A percentile compares a stretch with the other conserved stretches of the same genome.
Evolutionary conservation across 2,888 invertebrate species (phyloP).

Genomic region (Cistogaster globosa): DNA sequence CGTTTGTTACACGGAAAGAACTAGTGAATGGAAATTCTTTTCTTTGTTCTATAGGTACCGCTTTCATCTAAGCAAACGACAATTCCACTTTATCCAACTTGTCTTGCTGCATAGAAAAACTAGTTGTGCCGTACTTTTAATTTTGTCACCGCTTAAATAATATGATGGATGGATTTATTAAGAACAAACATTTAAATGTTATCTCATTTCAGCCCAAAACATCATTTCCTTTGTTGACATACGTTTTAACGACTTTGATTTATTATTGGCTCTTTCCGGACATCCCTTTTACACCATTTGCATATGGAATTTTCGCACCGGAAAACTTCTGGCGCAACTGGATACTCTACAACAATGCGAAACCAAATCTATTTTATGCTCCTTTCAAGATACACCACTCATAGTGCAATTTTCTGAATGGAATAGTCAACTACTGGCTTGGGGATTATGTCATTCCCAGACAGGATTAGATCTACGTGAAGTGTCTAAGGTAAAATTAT

Average conservation of each 20-base stretch:
- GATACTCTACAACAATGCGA: slow-evolving; percentile 71
- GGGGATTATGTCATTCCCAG: slow-evolving; percentile 75
- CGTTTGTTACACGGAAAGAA: too few relatives aligned
- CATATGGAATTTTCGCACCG: slow-evolving; percentile 88
- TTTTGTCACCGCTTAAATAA: too few relatives aligned
- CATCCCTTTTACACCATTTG: slow-evolving; percentile 85
- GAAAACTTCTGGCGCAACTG: slow-evolving; percentile 75
- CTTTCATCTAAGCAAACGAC: too few relatives aligned
- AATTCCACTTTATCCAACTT: too few relatives aligned
- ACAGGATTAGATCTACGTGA: slow-evolving; percentile 73
- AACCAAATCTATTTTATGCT: slow-evolving; percentile 42
- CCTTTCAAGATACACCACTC: slow-evolving; percentile 72
- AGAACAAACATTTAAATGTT: not conserved
- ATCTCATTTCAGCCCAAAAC: slow-evolving; percentile 30
- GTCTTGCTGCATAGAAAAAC: too few relatives aligned
- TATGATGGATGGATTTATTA: too few relatives aligned
- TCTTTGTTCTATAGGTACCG: too few relatives aligned
- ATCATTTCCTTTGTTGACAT: slow-evolving; percentile 78
- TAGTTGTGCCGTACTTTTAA: too few relatives aligned
- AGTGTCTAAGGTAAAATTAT: slow-evolving; percentile 73
- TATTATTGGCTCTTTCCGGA: slow-evolving; percentile 85
- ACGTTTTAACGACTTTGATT: slow-evolving; percentile 86
- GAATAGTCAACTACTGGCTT: slow-evolving; percentile 72
- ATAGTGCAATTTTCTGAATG: slow-evolving; percentile 75
- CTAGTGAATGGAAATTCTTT: too few relatives aligned